A percentile compares a stretch with the other conserved stretches of the same genome.
Conservation (phyloP, 2,888 invertebrate genomes). For the Branchellion lobata region DNA sequence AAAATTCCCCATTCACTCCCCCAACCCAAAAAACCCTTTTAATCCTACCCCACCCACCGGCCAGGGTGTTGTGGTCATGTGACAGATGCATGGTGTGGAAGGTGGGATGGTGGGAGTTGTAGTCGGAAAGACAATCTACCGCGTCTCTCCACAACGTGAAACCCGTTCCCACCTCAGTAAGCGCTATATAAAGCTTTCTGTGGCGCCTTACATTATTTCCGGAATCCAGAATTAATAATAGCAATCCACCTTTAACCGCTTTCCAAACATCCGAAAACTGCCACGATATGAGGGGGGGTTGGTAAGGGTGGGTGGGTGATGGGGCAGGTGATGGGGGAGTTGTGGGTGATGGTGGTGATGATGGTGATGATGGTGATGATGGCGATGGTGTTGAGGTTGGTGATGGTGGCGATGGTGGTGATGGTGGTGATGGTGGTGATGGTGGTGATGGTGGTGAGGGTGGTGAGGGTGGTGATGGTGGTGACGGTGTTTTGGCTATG, state of each 20-base stretch:
- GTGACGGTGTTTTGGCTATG: too few species aligned
- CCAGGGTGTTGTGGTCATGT: conserved; percentile 34
- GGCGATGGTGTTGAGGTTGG: neutral
- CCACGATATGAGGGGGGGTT: neutral
- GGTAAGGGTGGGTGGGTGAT: neutral
- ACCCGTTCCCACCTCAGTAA: conserved; percentile 33
- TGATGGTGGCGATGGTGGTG: neutral
- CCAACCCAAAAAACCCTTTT: neutral
- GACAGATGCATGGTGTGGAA: conserved; percentile 35
- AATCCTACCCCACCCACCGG: conserved; percentile 8
- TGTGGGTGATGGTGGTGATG: neutral
- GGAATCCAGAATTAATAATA: conserved; percentile 27
- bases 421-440: neutral
- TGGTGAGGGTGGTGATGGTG: too few species aligned
- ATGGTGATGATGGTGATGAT: neutral
- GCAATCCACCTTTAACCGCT: conserved; percentile 26
- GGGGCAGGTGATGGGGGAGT: neutral
- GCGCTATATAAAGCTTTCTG: conserved; percentile 27
- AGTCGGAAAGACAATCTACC: conserved; percentile 20
- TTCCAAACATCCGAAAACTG: conserved; percentile 24
- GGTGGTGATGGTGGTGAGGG: neutral
- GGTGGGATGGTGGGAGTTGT: neutral
- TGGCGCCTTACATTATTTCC: conserved; percentile 16
- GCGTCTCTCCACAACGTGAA: conserved; percentile 36
- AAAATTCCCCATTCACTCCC: too few species aligned